These are phyloP conservation scores for Trididemnum nubilum DNA, from an alignment of 23 tunicate genomes.

Conservation along the genomic window DNA sequence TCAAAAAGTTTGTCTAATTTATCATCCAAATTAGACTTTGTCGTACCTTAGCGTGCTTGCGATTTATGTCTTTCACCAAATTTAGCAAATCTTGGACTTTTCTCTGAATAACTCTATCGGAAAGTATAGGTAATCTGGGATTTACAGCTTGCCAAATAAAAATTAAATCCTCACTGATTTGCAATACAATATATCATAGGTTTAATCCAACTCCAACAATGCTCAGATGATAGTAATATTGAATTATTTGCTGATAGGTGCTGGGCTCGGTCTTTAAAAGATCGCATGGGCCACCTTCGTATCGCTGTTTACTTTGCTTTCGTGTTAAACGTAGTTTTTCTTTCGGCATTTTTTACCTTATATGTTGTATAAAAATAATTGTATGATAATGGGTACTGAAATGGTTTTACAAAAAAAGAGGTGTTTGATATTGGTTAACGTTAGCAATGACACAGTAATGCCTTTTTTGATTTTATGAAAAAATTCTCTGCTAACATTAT, in stretches of 20 bases:
- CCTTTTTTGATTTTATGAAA: no score
- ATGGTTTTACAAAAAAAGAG: no score
- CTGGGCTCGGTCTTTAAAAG: neutral
- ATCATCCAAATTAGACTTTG: neutral
- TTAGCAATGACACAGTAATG: no score
- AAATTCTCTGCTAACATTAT: no score
- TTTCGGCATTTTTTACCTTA: neutral
- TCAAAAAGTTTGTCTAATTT: slow-evolving; percentile 3
- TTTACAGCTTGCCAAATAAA: neutral
- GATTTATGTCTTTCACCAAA: neutral
- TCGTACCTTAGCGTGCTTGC: neutral
- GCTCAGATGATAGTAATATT: neutral
- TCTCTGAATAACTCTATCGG: neutral
- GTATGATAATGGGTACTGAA: no score
- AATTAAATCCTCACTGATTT: slow-evolving; percentile 7
- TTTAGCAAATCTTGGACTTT: neutral
- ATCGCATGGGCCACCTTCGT: neutral
- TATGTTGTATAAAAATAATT: no score
- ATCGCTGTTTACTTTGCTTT: neutral
- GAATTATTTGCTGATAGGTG: neutral
- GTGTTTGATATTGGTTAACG: no score
- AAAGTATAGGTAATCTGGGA: neutral
- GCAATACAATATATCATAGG: neutral
- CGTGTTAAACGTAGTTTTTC: slow-evolving; percentile 5
- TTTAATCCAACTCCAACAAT: neutral